phyloP scores from a whole-genome alignment of 2,113 vertebrate genomes.

The Acanthochromis polyacanthus region DNA sequence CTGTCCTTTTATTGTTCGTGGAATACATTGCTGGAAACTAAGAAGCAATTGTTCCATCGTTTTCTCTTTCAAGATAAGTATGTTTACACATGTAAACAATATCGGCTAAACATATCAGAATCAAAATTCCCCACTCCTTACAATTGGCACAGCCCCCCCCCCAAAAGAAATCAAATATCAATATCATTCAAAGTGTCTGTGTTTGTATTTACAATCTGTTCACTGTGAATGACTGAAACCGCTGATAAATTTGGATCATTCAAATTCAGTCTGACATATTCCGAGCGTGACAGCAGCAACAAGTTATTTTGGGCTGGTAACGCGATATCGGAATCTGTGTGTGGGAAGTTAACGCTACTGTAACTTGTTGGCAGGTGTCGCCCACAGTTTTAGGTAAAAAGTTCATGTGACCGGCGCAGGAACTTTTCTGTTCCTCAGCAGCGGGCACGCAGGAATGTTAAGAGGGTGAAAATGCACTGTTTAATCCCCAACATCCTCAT shows the following conservation, averaged over 20 bases:
- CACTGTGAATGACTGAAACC: neutral
- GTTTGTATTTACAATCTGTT: neutral
- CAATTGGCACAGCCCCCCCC: too few relatives aligned
- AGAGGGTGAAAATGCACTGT: slow-evolving; percentile 63
- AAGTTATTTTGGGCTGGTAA: slow-evolving; percentile 11
- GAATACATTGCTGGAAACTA: too few relatives aligned
- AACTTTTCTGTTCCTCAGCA: slow-evolving; percentile 7
- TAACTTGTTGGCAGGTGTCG: neutral
- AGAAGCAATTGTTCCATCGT: too few relatives aligned
- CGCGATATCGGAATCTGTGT: slow-evolving; percentile 5
- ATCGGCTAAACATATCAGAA: too few relatives aligned
- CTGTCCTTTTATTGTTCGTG: too few relatives aligned
- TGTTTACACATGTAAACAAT: too few relatives aligned
- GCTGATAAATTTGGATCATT: neutral
- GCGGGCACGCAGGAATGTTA: slow-evolving; percentile 76
- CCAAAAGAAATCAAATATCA: too few relatives aligned
- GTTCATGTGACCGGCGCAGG: slow-evolving; percentile 30
- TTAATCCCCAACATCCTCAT: slow-evolving; percentile 66
- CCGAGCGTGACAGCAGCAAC: neutral
- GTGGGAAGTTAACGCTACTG: neutral
- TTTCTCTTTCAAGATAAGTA: too few relatives aligned
- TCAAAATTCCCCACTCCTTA: too few relatives aligned
- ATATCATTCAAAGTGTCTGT: neutral
- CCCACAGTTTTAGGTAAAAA: neutral
- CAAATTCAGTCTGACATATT: neutral